Base-by-base conservation (phyloP, 2,113 vertebrate genomes). In the Damaliscus lunatus region DNA sequence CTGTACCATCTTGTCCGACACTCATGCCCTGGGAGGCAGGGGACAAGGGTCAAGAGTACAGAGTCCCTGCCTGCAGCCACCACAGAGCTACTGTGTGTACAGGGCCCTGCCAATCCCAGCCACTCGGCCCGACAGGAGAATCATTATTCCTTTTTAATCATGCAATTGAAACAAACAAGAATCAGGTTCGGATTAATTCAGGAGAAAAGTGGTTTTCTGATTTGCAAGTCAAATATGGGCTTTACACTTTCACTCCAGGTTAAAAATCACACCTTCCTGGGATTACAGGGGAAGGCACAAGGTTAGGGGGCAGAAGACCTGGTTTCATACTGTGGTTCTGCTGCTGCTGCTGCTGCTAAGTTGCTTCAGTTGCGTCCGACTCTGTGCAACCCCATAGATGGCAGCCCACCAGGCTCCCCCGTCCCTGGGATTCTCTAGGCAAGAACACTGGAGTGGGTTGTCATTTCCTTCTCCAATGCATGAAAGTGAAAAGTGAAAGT, bases 201-300 rank as follows among this genome's bases (percentile, higher is more conserved):
- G 15, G 25, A 71, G n/a, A 98, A 96, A 98, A 80, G 93, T 97
- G 90, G 98, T 98, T 81, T 74, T 78, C 12, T 78, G 90, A 92
- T 98, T 98, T 99, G 98, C 98, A 98, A 98, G 98, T 97, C 97
- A 98, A 97, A 98, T 98, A 31, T 1, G 59, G 29, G 97, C 98
- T 98, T 98, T 98, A 98, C 40, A 25, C 31, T 29, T 6, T 97
- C 96, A 29, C 93, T 80, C 90, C 93, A 91, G 89, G 88, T 96
- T 95, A 92, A 97, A 98, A 93, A 91, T 91, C 98, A 93, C 93
- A 55, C 71, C 83, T 96, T 95, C 92, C 88, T 10, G 50, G 50
- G 77, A 57, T 23, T 14, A 48, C 3, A 5, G 21, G 31, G 48
- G 46, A 46, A 81, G 29, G 36, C 48, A n/a, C 21, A 10, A 59